Base-by-base conservation (phyloP, 2,797 vertebrate species). In the Falco biarmicus region DNA sequence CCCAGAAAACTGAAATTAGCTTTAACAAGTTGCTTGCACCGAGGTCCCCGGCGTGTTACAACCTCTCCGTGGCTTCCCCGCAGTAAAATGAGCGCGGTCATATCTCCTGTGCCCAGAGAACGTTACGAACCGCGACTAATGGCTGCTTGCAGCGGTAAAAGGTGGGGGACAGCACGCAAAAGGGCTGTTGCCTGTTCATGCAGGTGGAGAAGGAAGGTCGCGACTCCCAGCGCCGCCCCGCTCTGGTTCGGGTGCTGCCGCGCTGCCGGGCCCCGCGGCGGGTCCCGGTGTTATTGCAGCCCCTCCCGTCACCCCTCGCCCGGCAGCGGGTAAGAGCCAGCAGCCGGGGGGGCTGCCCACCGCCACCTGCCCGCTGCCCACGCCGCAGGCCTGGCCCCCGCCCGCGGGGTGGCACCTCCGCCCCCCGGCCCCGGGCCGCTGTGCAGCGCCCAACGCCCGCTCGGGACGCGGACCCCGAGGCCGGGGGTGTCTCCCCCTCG, bases 311-410 rank as follows among this genome's bases (percentile, higher is more conserved):
- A 9, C 31, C 68, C 43, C 56, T 20, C 65, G 2, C 70, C 32
- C 9, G 18, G 4, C 26, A 6, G 7, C 5, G 15, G 22, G 50
- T 7, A 2, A 2, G 4, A 4, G 11, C 2, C 1, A 1, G 8
- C 11, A 4, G 15, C 43, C 2, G 21, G 21, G 25, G 10, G 6
- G 26, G 21, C 0, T 24, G 8, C n/a, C 41, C 41, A 13, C 41
- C 26, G 9, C 1, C 26, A 1, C 3, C 31, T 13, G 3, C 34
- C 50, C 6, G 21, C 0, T 24, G 8, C n/a, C 41, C 41, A 13
- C 41, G 41, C 41, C 41, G 41, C 41, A 43, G 41, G 41, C 41
- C 41, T 43, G 41, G 41, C 41, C 41, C 41, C 41, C 41, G 13
- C 41, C 41, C 15, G 41, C 41, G 41, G 15, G 13, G 41, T 43